Evolutionary conservation across 2,113 vertebrate genomes (phyloP).

Genomic region (Spea multiplicata): DNA sequence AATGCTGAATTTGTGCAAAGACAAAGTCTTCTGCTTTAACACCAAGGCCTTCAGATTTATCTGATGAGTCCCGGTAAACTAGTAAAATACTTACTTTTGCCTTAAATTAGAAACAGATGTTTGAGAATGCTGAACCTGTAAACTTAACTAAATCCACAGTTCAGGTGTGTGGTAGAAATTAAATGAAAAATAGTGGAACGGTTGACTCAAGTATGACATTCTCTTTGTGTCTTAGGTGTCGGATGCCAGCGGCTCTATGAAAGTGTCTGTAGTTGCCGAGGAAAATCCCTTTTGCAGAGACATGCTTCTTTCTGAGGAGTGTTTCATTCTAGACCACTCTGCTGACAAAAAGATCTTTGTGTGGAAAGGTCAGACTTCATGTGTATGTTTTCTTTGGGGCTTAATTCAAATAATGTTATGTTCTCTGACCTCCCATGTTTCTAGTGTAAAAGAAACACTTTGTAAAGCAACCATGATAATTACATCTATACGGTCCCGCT

Average conservation of each 20-base stretch:
- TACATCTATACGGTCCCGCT: not conserved
- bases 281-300: constrained; percentile 83
- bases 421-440: not conserved
- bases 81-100: too few relatives aligned
- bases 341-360: constrained; percentile 82
- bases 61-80: too few relatives aligned
- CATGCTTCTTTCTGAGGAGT: constrained; percentile 81
- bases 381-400: not conserved
- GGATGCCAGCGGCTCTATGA: constrained; percentile 83
- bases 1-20: too few relatives aligned
- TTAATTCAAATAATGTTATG: not conserved
- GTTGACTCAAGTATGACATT: not conserved
- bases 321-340: constrained; percentile 86
- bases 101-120: too few relatives aligned
- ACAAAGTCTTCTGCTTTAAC: too few relatives aligned
- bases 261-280: constrained; percentile 70
- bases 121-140: too few relatives aligned
- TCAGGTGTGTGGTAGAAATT: too few relatives aligned
- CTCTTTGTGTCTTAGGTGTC: constrained; percentile 70
- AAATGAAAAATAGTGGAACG: too few relatives aligned
- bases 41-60: too few relatives aligned
- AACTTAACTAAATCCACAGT: too few relatives aligned
- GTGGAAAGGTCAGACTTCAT: constrained; percentile 81
- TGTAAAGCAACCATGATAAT: not conserved
- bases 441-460: not conserved